Evolutionary conservation across 35 echinoderm and acorn worm genomes (phyloP).

Genomic region (Amphiura filiformis): DNA sequence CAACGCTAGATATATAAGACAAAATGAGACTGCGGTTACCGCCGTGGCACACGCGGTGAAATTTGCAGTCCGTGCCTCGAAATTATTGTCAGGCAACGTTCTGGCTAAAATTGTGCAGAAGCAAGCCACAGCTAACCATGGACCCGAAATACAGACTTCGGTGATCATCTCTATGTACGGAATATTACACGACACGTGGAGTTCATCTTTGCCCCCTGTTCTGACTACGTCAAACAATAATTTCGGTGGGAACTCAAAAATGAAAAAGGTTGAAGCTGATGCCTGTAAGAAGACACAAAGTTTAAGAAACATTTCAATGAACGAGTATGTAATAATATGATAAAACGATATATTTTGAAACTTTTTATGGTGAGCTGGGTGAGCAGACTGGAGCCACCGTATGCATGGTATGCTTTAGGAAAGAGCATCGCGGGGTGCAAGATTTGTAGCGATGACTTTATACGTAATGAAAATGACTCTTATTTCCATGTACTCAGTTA

Average conservation of each 20-base stretch:
- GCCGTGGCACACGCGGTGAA: neutral
- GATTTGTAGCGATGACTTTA: too few species aligned
- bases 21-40: neutral
- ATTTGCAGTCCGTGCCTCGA: neutral
- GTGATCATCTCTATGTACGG: neutral
- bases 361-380: neutral
- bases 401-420: too few species aligned
- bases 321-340: neutral
- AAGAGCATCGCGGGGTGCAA: too few species aligned
- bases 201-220: too few species aligned
- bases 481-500: too few species aligned
- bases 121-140: neutral
- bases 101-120: neutral
- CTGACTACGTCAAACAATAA: neutral
- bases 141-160: neutral
- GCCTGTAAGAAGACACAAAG: too few species aligned
- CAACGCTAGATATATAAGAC: neutral
- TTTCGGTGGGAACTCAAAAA: neutral
- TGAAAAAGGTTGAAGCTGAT: neutral
- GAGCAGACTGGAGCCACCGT: neutral
- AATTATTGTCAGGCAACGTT: neutral
- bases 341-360: neutral
- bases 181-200: neutral
- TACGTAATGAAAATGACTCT: too few species aligned
- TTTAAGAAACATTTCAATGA: neutral